These are phyloP conservation scores for Clupea harengus DNA, from an alignment of 2,113 vertebrate genomes.

Conservation along the genomic window DNA sequence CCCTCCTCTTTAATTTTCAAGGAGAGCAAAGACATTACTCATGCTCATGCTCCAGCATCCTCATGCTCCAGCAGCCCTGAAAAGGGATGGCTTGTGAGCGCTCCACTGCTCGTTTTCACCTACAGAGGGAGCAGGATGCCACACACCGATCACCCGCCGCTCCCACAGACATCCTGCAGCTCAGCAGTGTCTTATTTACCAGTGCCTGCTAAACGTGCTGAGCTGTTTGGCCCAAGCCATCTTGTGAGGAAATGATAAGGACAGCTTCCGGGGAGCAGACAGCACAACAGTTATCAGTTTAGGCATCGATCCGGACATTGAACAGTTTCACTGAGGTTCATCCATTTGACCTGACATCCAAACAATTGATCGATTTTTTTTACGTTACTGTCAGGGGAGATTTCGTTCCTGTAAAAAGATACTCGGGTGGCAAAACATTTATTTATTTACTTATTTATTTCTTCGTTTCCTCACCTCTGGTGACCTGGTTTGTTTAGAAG, in stretches of 20 bases:
- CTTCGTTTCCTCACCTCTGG: conserved; percentile 4
- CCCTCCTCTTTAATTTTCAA: not conserved
- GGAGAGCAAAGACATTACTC: not conserved
- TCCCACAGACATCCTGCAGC: not conserved
- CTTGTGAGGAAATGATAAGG: conserved; percentile 21
- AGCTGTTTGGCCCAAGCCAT: conserved; percentile 11
- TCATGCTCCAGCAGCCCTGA: not conserved
- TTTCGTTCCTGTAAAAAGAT: conserved; percentile 29
- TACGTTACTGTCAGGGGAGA: conserved; percentile 20
- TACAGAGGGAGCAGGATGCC: conserved; percentile 47
- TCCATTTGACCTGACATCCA: conserved; percentile 26
- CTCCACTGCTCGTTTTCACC: conserved; percentile 21
- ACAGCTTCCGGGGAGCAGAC: conserved; percentile 23
- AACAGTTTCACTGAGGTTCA: conserved; percentile 26
- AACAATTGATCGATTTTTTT: conserved; percentile 33
- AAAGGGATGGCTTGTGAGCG: not conserved
- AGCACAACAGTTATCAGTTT: conserved; percentile 33
- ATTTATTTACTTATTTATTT: not conserved
- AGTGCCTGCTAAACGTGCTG: conserved; percentile 12
- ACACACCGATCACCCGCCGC: not conserved
- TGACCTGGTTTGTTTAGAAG: conserved; percentile 21
- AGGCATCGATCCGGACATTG: conserved; percentile 28
- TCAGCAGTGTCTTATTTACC: conserved; percentile 21
- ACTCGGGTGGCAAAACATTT: not conserved
- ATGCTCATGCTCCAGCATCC: not conserved